Base-by-base conservation (phyloP, 2,113 vertebrate genomes). In the Cyanoliseus patagonus region DNA sequence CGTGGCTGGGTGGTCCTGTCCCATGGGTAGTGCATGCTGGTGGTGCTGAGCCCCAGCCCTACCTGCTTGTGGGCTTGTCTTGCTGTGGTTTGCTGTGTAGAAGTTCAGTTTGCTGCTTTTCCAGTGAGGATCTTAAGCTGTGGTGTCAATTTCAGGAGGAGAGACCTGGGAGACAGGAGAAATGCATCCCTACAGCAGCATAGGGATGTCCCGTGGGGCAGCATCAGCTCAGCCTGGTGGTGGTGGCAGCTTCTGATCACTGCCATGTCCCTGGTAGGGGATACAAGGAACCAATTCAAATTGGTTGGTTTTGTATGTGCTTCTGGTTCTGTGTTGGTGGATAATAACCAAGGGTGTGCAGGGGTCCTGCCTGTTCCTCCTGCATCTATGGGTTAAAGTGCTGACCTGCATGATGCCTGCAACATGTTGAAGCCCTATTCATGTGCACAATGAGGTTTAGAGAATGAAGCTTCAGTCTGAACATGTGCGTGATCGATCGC, bases 401-500 rank as follows among this genome's bases (percentile, higher is more conserved):
- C 24, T 1, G 5, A 85, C 57, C 62, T 5, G 52, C 5, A 14
- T 9, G 69, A 41, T 74, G 87, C 74, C 51, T 33, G 3, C 62
- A 44, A 25, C 33, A 35, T 1, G 1, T 4, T 14, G 41, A 63
- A 70, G 55, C 59, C 55, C 37, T 25, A 3, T 75, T 41, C 39
- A 68, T 12, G 52, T 17, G 53, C 70, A 35, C 42, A 6, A 33
- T 9, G 37, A 52, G 61, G 64, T 39, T 59, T 76, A 35, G 52
- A 84, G 77, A 55, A 61, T 25, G 41, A 42, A 87, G 17, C 47
- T 72, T 5, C 33, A 15, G 41, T 23, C 19, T 64, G 16, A 49
- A 51, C 17, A 8, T 25, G 3, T 9, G 17, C 0, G 0, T 28
- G 59, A 44, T 25, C 39, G 69, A 13, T 52, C 0, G 1, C 8